Evolutionary conservation across 2,113 vertebrate species (phyloP).

Genomic region (Oryzias melastigma): DNA sequence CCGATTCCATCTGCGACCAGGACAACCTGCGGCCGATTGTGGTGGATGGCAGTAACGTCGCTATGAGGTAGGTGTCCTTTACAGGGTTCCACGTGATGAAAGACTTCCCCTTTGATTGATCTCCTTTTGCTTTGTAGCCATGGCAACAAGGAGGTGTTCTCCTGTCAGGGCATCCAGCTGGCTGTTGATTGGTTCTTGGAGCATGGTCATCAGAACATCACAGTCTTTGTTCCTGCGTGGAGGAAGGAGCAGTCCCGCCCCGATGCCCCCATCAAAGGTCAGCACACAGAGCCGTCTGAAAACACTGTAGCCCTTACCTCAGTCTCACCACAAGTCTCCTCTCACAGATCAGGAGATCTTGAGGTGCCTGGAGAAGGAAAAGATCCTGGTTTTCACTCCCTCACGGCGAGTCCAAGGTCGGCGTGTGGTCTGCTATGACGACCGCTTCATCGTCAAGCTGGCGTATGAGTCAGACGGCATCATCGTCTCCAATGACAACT

Average conservation of each 20-base stretch:
- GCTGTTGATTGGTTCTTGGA: slow-evolving; percentile 97
- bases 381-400: slow-evolving; percentile 94
- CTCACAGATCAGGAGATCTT: slow-evolving; percentile 93
- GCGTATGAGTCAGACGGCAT: slow-evolving; percentile 95
- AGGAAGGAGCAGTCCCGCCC: slow-evolving; percentile 96
- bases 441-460: slow-evolving; percentile 95
- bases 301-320: background rate
- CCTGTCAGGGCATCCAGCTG: slow-evolving; percentile 95
- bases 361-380: slow-evolving; percentile 93
- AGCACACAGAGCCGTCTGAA: background rate
- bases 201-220: slow-evolving; percentile 92
- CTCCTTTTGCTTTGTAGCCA: slow-evolving; percentile 80
- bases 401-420: slow-evolving; percentile 93
- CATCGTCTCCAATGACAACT: slow-evolving; percentile 98
- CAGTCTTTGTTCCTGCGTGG: slow-evolving; percentile 98
- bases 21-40: slow-evolving; percentile 94
- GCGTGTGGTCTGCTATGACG: slow-evolving; percentile 95
- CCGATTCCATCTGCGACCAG: slow-evolving; percentile 82
- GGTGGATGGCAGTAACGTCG: slow-evolving; percentile 96
- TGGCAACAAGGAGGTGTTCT: slow-evolving; percentile 98
- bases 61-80: slow-evolving; percentile 87
- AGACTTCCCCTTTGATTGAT: too few species aligned
- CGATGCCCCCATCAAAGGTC: slow-evolving; percentile 94
- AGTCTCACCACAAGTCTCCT: background rate
- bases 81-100: too few species aligned